These are phyloP conservation scores for Gibbula magus DNA, from an alignment of 2,888 invertebrate genomes.

Conservation along the genomic window DNA sequence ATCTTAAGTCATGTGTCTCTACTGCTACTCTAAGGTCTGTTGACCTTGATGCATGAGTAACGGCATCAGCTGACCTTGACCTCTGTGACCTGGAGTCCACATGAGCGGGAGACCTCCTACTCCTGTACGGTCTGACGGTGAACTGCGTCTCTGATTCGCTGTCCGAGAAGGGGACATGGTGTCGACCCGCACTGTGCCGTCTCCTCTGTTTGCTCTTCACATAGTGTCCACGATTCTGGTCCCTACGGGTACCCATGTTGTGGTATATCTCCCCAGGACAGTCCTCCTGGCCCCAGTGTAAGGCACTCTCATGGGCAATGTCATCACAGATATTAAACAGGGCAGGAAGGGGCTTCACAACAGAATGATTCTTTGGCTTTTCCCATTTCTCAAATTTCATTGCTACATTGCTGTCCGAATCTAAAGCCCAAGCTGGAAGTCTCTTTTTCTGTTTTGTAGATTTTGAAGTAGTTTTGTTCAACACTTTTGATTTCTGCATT, in stretches of 20 bases:
- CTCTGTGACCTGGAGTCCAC: not conserved
- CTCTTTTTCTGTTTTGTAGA: not conserved
- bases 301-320: not conserved
- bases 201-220: not conserved
- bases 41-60: not conserved
- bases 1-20: not conserved
- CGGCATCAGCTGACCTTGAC: not conserved
- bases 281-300: too few relatives aligned
- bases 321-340: not conserved
- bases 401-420: not conserved
- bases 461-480: not conserved
- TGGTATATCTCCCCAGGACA: not conserved
- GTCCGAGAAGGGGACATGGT: not conserved
- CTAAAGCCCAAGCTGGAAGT: slow-evolving; percentile 1
- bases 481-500: not conserved
- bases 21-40: not conserved
- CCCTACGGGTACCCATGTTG: not conserved
- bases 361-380: not conserved
- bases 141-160: slow-evolving; percentile 2
- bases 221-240: not conserved
- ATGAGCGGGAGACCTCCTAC: not conserved
- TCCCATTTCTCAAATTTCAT: not conserved
- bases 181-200: not conserved
- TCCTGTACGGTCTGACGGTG: not conserved
- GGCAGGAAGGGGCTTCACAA: too few relatives aligned